Percentiles rank a stretch among this genome's conserved stretches.
Evolutionary conservation across 1,140 invertebrate species (phyloP).

Genomic region (Caenorhabditis latens): DNA sequence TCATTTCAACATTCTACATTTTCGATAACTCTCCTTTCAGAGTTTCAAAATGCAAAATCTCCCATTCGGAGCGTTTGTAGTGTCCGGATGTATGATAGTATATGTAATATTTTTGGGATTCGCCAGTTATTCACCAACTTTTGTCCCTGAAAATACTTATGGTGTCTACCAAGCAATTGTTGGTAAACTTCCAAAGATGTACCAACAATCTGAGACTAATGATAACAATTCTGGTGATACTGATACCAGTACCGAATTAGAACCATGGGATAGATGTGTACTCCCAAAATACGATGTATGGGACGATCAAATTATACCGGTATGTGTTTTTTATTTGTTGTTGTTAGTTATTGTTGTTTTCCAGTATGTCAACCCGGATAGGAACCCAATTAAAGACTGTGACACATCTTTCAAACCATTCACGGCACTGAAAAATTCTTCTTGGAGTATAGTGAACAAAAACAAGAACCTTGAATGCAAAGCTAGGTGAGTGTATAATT

Average conservation of each 20-base stretch:
- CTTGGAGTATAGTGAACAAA: neutral
- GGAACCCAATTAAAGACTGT: slow-evolving; percentile 14
- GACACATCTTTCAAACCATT: neutral
- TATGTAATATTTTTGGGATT: slow-evolving; percentile 23
- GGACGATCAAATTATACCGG: slow-evolving; percentile 36
- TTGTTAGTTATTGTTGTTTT: neutral
- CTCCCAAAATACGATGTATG: slow-evolving; percentile 58
- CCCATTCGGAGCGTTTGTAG: neutral
- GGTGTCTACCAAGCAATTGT: neutral
- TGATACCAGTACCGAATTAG: neutral
- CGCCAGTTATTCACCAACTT: slow-evolving; percentile 12
- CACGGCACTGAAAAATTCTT: slow-evolving; percentile 16
- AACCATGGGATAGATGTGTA: slow-evolving; percentile 38
- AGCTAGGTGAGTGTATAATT: neutral
- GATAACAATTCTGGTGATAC: neutral
- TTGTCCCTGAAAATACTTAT: neutral
- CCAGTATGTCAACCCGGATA: neutral
- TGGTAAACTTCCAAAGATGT: neutral
- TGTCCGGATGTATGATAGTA: slow-evolving; percentile 24
- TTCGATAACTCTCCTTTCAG: too few relatives aligned
- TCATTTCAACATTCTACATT: too few relatives aligned
- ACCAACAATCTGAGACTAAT: neutral
- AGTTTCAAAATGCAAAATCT: neutral
- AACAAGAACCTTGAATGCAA: slow-evolving; percentile 20
- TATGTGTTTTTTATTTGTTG: neutral